Conservation (phyloP, 2,888 invertebrate species). For the Atrina japonica region DNA sequence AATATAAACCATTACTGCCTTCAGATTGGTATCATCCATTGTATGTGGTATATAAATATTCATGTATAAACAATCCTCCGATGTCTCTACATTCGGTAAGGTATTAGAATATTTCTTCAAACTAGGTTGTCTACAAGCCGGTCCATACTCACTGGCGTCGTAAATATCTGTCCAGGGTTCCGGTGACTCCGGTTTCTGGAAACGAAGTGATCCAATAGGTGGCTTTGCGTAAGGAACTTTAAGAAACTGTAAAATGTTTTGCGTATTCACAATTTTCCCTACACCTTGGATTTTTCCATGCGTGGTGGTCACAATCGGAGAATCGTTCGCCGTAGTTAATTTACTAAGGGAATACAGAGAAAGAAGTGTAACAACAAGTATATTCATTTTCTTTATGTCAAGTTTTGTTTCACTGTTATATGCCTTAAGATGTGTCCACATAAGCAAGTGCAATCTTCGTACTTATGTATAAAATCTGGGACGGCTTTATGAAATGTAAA, state of each 20-base stretch:
- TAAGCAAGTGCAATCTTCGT: no score
- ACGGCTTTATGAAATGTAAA: no score
- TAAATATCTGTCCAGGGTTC: constrained; percentile 83
- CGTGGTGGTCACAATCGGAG: constrained; percentile 29
- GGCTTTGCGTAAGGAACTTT: constrained; percentile 72
- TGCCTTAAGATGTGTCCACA: no score
- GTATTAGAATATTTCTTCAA: constrained; percentile 95
- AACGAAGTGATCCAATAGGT: constrained; percentile 84
- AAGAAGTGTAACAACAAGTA: no score
- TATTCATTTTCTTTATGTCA: no score
- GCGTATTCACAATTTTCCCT: constrained; percentile 2
- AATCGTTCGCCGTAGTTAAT: no score
- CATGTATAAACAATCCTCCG: constrained; percentile 96
- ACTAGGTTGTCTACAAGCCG: constrained; percentile 93
- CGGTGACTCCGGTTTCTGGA: constrained; percentile 63
- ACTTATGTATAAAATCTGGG: no score
- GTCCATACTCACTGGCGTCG: constrained; percentile 91
- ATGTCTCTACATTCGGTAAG: constrained; percentile 90
- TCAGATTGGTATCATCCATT: constrained; percentile 81
- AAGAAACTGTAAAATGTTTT: constrained; percentile 20
- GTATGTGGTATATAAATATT: constrained; percentile 91
- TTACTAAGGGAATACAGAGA: no score
- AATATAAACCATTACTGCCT: constrained; percentile 95
- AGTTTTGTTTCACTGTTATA: no score
- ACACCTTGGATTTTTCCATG: constrained; percentile 43